Conservation (phyloP, 2,888 invertebrate genomes). For the Cataglyphis albicans region DNA sequence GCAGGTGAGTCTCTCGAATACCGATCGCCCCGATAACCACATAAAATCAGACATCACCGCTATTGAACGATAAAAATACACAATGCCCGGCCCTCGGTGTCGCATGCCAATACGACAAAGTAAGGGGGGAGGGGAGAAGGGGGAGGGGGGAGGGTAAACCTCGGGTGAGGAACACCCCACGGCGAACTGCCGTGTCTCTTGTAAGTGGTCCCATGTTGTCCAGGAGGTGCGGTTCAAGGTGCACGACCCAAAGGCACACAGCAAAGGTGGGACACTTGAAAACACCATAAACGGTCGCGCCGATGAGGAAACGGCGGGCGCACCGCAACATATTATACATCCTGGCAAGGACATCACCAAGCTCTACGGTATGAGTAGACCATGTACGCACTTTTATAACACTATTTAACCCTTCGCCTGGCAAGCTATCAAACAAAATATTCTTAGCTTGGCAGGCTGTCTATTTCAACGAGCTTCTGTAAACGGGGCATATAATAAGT, state of each 20-base stretch:
- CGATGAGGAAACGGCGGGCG: slow-evolving; percentile 89
- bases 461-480: slow-evolving; percentile 56
- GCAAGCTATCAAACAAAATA: slow-evolving; percentile 54
- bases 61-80: slow-evolving; percentile 46
- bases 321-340: slow-evolving; percentile 93
- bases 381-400: slow-evolving; percentile 52
- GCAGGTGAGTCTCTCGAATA: slow-evolving; percentile 57
- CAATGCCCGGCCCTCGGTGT: slow-evolving; percentile 72
- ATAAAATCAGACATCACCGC: slow-evolving; percentile 35
- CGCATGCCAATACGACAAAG: slow-evolving; percentile 80
- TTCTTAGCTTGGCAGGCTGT: slow-evolving; percentile 57
- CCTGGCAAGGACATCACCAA: slow-evolving; percentile 97
- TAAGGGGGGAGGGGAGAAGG: slow-evolving; percentile 77
- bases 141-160: slow-evolving; percentile 76
- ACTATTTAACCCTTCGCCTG: slow-evolving; percentile 50
- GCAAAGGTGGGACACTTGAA: slow-evolving; percentile 96
- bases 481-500: slow-evolving; percentile 42
- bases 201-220: slow-evolving; percentile 88
- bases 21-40: slow-evolving; percentile 21
- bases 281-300: slow-evolving; percentile 94
- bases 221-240: slow-evolving; percentile 98
- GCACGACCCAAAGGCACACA: slow-evolving; percentile 97
- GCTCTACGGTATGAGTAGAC: slow-evolving; percentile 88
- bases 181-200: slow-evolving; percentile 86
- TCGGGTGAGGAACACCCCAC: slow-evolving; percentile 81